phyloP scores from a whole-genome alignment of 2,888 invertebrate genomes.

The Tolmerus cingulatus region DNA sequence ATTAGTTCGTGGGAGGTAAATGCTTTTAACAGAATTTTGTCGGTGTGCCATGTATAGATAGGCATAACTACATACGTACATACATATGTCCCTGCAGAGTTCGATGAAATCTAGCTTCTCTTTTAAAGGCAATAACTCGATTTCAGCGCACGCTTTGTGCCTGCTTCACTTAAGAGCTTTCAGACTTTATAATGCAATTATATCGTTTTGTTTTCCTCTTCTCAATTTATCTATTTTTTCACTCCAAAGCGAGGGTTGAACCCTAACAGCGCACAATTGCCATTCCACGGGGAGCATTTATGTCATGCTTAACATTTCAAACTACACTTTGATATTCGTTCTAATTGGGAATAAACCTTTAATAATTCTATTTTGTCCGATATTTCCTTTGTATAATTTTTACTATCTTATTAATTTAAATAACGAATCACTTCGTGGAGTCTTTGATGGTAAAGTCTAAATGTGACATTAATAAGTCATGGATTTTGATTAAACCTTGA shows the following conservation, averaged over 20 bases:
- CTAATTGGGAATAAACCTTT: not conserved
- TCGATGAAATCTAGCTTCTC: not conserved
- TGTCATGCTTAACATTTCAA: not conserved
- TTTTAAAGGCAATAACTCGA: constrained; percentile 3
- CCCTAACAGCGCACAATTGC: not conserved
- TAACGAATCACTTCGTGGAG: not conserved
- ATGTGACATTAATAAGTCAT: too few species aligned
- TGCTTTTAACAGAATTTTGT: not conserved
- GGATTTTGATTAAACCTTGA: too few species aligned
- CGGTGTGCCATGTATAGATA: not conserved
- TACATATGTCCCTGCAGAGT: not conserved
- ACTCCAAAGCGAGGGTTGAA: not conserved
- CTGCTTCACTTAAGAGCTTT: constrained; percentile 4
- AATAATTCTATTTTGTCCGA: not conserved
- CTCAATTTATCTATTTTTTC: not conserved
- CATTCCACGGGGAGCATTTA: not conserved
- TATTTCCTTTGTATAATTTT: not conserved
- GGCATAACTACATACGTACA: not conserved
- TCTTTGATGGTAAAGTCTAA: not conserved
- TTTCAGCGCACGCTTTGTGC: not conserved
- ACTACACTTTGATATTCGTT: not conserved
- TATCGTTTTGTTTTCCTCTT: not conserved
- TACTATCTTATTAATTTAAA: not conserved
- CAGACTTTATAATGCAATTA: constrained; percentile 3
- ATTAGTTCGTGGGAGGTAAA: not conserved